These are phyloP conservation scores for Brachionus angularis DNA, from an alignment of 1,140 invertebrate species.

Conservation along the genomic window DNA sequence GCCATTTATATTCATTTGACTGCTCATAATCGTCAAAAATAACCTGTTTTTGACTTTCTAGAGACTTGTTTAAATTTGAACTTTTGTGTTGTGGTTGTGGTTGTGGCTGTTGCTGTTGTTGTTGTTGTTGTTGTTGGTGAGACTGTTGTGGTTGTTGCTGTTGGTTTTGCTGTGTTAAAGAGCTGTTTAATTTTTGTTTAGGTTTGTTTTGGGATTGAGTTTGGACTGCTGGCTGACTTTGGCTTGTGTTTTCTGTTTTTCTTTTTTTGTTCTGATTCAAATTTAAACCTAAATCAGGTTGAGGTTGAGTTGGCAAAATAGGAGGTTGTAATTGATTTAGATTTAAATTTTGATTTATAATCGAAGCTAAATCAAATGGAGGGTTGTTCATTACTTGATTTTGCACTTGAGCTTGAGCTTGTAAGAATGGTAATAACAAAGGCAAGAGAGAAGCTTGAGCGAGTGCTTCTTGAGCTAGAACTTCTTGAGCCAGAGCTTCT, in stretches of 20 bases:
- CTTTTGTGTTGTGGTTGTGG: too few relatives aligned
- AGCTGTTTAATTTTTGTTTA: too few relatives aligned
- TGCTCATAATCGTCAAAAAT: conserved; percentile 12
- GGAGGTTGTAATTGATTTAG: conserved; percentile 12
- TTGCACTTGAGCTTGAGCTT: conserved; percentile 6
- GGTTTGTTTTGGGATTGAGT: conserved; percentile 22
- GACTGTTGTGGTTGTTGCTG: too few relatives aligned
- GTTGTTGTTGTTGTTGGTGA: too few relatives aligned
- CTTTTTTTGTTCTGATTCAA: conserved; percentile 19
- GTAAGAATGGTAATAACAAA: neutral
- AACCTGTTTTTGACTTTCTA: neutral
- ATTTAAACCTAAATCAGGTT: too few relatives aligned
- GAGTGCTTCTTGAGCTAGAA: neutral
- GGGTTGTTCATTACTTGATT: conserved; percentile 13
- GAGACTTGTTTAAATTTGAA: too few relatives aligned
- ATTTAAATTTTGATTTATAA: conserved; percentile 7
- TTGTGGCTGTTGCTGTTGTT: too few relatives aligned
- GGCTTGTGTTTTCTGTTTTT: neutral
- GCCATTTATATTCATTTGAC: conserved; percentile 21
- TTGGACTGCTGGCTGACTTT: neutral
- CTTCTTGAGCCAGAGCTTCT: conserved; percentile 22
- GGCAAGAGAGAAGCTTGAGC: conserved; percentile 3
- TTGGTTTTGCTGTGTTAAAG: too few relatives aligned
- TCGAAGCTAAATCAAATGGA: neutral
- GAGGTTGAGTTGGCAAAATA: too few relatives aligned